A percentile compares a stretch with the other conserved stretches of the same genome.
Conservation (phyloP, 2,113 vertebrate species). For the Capreolus pygargus region DNA sequence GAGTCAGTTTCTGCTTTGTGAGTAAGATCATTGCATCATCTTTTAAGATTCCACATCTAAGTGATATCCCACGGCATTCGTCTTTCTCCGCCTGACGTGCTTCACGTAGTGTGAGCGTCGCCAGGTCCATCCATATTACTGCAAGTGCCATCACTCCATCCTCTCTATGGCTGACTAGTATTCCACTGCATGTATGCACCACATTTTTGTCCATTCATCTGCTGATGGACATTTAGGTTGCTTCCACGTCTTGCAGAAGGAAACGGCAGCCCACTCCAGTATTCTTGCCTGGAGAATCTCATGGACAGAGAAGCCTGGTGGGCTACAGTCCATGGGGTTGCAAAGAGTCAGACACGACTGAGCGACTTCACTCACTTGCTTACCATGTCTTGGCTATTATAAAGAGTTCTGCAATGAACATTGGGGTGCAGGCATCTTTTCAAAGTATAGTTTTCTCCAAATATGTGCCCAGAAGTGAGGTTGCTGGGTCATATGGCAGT, state of each 20-base stretch:
- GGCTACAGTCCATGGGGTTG: neutral
- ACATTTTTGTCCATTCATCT: neutral
- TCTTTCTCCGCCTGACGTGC: neutral
- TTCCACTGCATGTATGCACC: neutral
- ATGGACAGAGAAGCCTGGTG: neutral
- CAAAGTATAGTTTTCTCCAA: neutral
- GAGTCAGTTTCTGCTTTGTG: neutral
- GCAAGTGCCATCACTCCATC: neutral
- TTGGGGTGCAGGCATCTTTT: neutral
- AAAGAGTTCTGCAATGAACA: neutral
- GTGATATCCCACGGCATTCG: neutral
- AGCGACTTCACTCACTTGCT: neutral
- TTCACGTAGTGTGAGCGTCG: neutral
- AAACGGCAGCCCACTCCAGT: neutral
- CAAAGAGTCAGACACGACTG: neutral
- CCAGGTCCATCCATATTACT: neutral
- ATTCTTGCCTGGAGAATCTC: neutral
- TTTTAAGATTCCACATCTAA: neutral
- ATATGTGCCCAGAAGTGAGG: neutral
- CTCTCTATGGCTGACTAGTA: neutral
- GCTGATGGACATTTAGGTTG: neutral
- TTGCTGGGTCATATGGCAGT: neutral
- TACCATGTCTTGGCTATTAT: neutral
- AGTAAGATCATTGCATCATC: neutral
- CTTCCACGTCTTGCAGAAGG: neutral